Evolutionary conservation across 2,113 vertebrate species (phyloP).

Genomic region (Arizona elegans): DNA sequence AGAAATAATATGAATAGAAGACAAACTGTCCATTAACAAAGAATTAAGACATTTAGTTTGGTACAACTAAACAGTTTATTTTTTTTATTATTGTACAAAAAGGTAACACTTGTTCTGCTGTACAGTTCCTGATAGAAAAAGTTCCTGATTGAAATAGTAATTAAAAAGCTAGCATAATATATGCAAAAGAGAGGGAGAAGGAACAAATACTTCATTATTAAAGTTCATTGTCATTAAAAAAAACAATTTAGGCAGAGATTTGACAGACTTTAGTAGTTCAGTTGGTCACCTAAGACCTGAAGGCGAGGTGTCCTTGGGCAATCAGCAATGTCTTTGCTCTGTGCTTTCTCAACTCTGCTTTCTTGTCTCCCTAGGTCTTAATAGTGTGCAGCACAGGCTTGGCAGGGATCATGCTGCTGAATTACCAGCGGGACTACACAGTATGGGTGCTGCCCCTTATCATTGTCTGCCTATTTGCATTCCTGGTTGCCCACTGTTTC

Average conservation of each 20-base stretch:
- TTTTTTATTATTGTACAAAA: background rate
- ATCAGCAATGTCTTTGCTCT: slow-evolving; percentile 23
- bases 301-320: background rate
- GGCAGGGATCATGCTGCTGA: slow-evolving; percentile 89
- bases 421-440: slow-evolving; percentile 92
- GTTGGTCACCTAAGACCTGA: background rate
- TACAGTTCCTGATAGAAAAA: background rate
- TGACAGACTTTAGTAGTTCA: background rate
- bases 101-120: background rate
- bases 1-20: background rate
- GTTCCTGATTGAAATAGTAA: background rate
- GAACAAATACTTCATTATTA: background rate
- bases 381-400: slow-evolving; percentile 91
- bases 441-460: slow-evolving; percentile 93
- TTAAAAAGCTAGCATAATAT: background rate
- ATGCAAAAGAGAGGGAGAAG: background rate
- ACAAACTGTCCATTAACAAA: background rate
- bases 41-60: background rate
- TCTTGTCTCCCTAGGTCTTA: slow-evolving; percentile 76
- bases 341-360: slow-evolving; percentile 15
- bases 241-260: background rate
- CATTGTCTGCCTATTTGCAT: slow-evolving; percentile 96
- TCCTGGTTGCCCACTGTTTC: slow-evolving; percentile 98
- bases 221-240: background rate
- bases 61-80: background rate